Evolutionary conservation across 2,888 invertebrate genomes (phyloP).

Genomic region (Coleophora deauratella): DNA sequence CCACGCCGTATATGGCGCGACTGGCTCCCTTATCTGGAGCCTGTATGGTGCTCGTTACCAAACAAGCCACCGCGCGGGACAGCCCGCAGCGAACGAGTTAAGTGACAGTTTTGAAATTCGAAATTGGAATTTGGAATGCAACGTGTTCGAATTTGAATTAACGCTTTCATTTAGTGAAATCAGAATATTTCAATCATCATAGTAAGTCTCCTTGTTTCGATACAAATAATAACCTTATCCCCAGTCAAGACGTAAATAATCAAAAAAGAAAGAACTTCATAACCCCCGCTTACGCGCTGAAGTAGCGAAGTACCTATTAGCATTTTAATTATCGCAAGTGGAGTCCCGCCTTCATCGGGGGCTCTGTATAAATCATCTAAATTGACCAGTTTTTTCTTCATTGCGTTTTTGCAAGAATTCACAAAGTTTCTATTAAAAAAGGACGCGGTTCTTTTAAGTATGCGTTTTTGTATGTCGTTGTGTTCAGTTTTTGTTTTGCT

Average conservation of each 20-base stretch:
- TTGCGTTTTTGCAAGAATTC: constrained; percentile 3
- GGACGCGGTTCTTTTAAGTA: neutral
- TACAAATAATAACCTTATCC: no score
- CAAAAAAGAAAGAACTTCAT: constrained; percentile 40
- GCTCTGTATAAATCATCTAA: constrained; percentile 15
- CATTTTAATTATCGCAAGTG: constrained; percentile 43
- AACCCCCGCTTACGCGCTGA: constrained; percentile 44
- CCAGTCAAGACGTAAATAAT: no score
- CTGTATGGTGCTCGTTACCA: constrained; percentile 41
- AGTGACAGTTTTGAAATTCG: constrained; percentile 40
- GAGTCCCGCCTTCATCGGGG: constrained; percentile 14
- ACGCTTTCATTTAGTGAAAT: no score
- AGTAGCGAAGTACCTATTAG: constrained; percentile 45
- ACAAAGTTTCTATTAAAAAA: constrained; percentile 1
- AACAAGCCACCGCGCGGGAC: constrained; percentile 36
- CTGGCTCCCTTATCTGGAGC: constrained; percentile 38
- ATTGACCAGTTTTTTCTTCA: constrained; percentile 6
- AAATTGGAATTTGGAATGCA: constrained; percentile 5
- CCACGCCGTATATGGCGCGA: constrained; percentile 30
- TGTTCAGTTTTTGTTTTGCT: no score
- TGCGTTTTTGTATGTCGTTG: no score
- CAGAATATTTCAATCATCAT: no score
- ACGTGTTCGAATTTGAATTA: neutral
- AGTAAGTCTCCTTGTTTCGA: no score
- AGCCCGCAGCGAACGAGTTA: constrained; percentile 38